A percentile compares a stretch with the other conserved stretches of the same genome.
Conservation (phyloP, 2,113 vertebrate genomes). For the Cacatua alba region DNA sequence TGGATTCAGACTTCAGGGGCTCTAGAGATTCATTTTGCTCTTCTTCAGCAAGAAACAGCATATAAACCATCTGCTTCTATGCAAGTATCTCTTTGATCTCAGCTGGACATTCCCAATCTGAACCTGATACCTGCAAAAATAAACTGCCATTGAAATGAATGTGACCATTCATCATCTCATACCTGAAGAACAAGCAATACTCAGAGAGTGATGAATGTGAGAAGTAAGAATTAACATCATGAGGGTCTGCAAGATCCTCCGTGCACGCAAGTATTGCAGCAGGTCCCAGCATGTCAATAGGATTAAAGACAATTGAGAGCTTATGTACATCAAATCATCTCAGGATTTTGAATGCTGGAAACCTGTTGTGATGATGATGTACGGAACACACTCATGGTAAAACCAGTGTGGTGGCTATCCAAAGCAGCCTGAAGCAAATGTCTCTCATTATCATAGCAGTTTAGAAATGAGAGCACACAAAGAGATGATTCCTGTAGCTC, state of each 20-base stretch:
- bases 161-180: neutral
- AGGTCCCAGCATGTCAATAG: neutral
- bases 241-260: neutral
- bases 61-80: neutral
- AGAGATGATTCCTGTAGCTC: neutral
- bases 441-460: neutral
- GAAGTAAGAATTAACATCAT: neutral
- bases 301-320: neutral
- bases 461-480: neutral
- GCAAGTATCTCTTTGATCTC: slow-evolving; percentile 7
- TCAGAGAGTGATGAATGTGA: neutral
- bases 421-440: neutral
- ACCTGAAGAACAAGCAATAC: neutral
- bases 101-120: neutral
- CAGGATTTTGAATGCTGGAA: neutral
- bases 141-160: neutral
- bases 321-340: neutral
- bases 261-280: neutral
- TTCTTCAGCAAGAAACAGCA: neutral
- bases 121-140: slow-evolving; percentile 22
- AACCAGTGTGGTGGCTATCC: neutral
- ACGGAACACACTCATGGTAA: neutral
- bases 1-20: neutral
- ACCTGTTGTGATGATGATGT: neutral
- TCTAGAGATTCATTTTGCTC: neutral